Evolutionary conservation across 2,888 invertebrate species (phyloP), one percentile per base, ranked within the genome.

Genomic region (Drosophila acutilabella): DNA sequence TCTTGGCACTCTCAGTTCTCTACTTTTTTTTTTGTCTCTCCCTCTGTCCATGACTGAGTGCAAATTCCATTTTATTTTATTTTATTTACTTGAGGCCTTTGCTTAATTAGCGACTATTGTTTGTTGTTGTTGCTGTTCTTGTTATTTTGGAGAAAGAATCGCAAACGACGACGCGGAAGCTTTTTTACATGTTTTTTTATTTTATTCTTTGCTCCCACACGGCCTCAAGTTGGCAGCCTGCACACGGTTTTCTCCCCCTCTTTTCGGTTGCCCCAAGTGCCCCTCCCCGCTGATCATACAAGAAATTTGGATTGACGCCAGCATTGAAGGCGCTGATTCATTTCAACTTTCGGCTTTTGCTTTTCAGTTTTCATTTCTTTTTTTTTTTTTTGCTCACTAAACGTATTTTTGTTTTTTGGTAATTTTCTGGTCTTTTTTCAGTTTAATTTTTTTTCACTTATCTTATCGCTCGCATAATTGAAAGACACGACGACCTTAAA

Each of bases 31-130:
- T 51, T 8, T 7, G 11, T 13, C 4, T 18, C n/a, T 13, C 4
- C n/a, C n/a, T 54, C 16, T 26, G n/a, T 70, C 61, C 44, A 44
- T 64, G 52, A 56, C 30, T 62, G 57, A 77, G 83, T 71, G 68
- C 81, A 82, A 80, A 86, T 83, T 83, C 66, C 74, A 44, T 44
- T 41, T 30, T 13, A 42, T 53, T 42, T 54, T 44, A 86, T 69
- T 86, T 83, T 74, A 86, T 82, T 80, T 83, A 86, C 80, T 85
- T 64, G 66, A 20, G 61, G 64, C 54, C 70, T 69, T 71, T 81
- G 87, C 83, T 86, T 82, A 81, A 82, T 82, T 82, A 82, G 84
- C 78, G 74, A 56, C 61, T 72, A 61, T 68, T 80, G 67, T 66
- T 30, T 41, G 48, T 42, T 48, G 11, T 40, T 41, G 14, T 38